Base-by-base conservation (phyloP, 2,888 invertebrate species). In the Pardosa pseudoannulata region DNA sequence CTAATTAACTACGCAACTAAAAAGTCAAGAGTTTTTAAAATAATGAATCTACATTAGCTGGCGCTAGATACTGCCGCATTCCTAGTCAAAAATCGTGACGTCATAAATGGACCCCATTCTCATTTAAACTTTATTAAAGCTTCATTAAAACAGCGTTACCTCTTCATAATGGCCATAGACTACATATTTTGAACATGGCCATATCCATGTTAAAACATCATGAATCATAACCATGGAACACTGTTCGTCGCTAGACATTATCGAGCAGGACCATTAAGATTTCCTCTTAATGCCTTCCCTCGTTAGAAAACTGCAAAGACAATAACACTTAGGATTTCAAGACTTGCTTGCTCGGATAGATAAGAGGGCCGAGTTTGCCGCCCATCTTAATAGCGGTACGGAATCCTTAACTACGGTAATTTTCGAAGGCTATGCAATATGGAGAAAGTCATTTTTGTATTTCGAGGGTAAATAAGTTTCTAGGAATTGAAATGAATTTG, bases 201-300 rank as follows among this genome's bases (percentile, higher is more conserved):
- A 19, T 68, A 72, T 76, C 71, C 72, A 76, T 83, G 82, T 83
- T 76, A 41, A 71, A 11, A 83, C 82, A 76, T 36, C 82, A 65
- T 83, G 76, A 83, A 76, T 83, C 82, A 83, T 76, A 76, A 75
- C 82, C 76, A 32, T 28, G 65, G 71, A 72, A 76, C 82, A 83
- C 31, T 70, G 71, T 62, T 74, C 70, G 41, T 41, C 70, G 70
- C 62, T 27, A 62, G 62, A 32, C 76, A 83, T 83, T 83, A 83
- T 76, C 65, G 75, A 76, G 65, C 32, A 19, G 23, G 81, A 68
- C 81, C 75, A 64, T 81, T 81, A 81, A 75, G 31, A 39, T 50
- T 31, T 29, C 75, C 81, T 29, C 75, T 1, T 67, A 67, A 67
- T 67, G 32, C n/a, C 28, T 36, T 36, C n/a, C 36, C 67, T 36